Evolutionary conservation across 1,140 invertebrate genomes (phyloP), one percentile per base, ranked within the genome.

Genomic region (Calosoma granatense): DNA sequence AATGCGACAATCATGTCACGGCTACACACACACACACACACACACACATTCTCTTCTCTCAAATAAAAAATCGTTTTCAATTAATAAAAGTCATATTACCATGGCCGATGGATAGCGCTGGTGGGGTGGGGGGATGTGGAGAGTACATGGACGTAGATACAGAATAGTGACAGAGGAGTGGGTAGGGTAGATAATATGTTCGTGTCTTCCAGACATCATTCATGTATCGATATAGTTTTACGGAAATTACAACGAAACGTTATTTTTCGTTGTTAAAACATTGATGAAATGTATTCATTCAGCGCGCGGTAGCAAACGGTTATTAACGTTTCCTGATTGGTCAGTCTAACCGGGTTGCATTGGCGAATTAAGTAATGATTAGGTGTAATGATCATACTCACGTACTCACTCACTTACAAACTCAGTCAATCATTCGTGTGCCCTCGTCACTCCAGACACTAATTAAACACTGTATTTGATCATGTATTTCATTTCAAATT

Each of bases 191-290:
- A 69, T 69, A 69, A 69, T 69, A 69, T 67, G 67, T 68, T 69
- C 67, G 67, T 69, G 67, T 66, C 51, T 63, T 63, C 64, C 61
- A 62, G 58, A 62, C 66, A 69, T 69, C 64, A 69, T 65, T 69
- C 67, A 69, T 68, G 26, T 36, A 9, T 36, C 26, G 26, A 36
- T 36, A n/a, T n/a, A 36, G 26, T 36, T n/a, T n/a, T 36, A 36
- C 26, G 26, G 26, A 36, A 36, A 36, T 36, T 36, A 36, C 26
- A 36, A n/a, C 26, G n/a, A 36, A 36, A 36, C 26, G n/a, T n/a
- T 36, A 36, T 36, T 36, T 36, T 36, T 36, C 26, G 26, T 36
- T 36, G n/a, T 36, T 6, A 36, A 36, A n/a, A 36, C 6, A 36
- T 36, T n/a, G 26, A 36, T 36, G 26, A n/a, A n/a, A 9, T 36